Percentiles rank a stretch among this genome's conserved stretches.
These are phyloP conservation scores for Euphydryas editha DNA, from an alignment of 2,888 invertebrate species.

Conservation along the genomic window DNA sequence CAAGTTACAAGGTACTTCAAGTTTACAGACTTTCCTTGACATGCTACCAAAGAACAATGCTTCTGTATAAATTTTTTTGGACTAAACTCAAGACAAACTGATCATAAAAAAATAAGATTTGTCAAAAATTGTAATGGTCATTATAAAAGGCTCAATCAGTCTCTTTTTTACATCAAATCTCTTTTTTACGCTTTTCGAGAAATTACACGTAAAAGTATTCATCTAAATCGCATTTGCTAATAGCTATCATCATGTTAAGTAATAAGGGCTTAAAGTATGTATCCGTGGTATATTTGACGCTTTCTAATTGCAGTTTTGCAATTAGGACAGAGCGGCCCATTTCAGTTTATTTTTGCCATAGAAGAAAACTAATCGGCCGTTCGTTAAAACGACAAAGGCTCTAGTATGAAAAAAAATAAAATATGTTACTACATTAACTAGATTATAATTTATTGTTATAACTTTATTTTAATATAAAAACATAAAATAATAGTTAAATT, in stretches of 20 bases:
- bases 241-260: conserved; percentile 26
- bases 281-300: conserved; percentile 34
- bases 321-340: conserved; percentile 21
- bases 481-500: no score
- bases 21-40: conserved; percentile 38
- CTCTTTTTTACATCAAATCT: no score
- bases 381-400: not conserved
- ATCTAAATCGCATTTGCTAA: conserved; percentile 10
- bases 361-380: not conserved
- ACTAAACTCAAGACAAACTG: not conserved
- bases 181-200: not conserved
- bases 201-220: not conserved
- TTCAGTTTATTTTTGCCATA: conserved; percentile 28
- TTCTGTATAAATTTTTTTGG: conserved; percentile 4
- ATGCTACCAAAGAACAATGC: conserved; percentile 26
- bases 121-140: no score
- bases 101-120: not conserved
- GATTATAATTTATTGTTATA: no score
- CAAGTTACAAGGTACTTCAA: conserved; percentile 35
- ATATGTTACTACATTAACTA: no score
- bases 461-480: no score
- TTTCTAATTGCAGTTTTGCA: conserved; percentile 29
- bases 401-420: no score
- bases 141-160: no score
- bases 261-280: conserved; percentile 34